Percentiles rank a stretch among this genome's conserved stretches.
Conservation (phyloP, 2,113 vertebrate genomes). For the Tupaia tana region DNA sequence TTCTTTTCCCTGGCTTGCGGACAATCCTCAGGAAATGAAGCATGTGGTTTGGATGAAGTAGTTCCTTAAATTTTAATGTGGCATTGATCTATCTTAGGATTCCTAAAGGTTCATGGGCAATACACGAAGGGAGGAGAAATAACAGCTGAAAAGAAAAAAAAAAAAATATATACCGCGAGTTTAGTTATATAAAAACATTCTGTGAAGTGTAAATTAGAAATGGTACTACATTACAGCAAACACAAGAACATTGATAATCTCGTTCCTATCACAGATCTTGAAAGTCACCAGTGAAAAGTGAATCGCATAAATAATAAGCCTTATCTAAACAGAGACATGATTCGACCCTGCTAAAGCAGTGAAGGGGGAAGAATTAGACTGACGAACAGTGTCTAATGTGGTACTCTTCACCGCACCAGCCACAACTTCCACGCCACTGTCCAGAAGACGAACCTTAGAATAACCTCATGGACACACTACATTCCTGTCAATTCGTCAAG, state of each 20-base stretch:
- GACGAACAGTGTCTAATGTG: neutral
- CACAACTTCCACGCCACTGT: neutral
- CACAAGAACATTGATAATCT: neutral
- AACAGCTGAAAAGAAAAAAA: slow-evolving; percentile 8
- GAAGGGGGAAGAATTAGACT: neutral
- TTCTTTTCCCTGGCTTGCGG: slow-evolving; percentile 40
- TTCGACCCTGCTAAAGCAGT: neutral
- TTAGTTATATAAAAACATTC: slow-evolving; percentile 63
- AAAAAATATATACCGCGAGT: neutral
- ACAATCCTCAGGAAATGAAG: slow-evolving; percentile 71
- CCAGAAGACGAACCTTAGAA: neutral
- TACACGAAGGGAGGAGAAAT: neutral
- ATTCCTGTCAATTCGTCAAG: neutral
- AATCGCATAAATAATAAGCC: neutral
- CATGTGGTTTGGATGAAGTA: slow-evolving; percentile 71
- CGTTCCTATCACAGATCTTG: neutral
- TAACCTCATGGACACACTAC: neutral
- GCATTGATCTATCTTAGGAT: slow-evolving; percentile 71
- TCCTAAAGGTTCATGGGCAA: slow-evolving; percentile 54
- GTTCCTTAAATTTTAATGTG: slow-evolving; percentile 72
- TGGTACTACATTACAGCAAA: neutral
- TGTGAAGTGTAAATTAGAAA: slow-evolving; percentile 67
- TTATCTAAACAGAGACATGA: neutral
- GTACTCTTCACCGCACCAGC: neutral
- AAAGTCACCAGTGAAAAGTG: neutral